Conservation (phyloP, 2,888 invertebrate species). For the Athalia circularis region DNA sequence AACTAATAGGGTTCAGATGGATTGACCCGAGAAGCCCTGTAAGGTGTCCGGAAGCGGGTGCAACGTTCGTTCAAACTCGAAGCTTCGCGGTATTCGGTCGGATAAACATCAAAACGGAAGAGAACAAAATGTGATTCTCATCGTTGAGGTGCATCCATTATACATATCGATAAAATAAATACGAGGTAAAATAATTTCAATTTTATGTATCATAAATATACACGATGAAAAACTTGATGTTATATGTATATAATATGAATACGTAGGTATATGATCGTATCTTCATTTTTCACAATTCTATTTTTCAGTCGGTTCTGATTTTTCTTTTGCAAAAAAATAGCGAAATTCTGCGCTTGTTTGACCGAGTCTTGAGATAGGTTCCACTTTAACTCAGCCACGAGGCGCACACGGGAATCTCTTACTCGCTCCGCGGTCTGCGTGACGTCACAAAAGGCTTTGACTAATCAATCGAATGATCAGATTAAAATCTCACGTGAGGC, state of each 20-base stretch:
- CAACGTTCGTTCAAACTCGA: conserved; percentile 34
- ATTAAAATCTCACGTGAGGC: conserved; percentile 63
- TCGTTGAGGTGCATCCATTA: too few relatives aligned
- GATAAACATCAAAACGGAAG: background rate
- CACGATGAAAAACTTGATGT: too few relatives aligned
- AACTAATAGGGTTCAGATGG: conserved; percentile 66
- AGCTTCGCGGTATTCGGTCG: conserved; percentile 4
- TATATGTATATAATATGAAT: too few relatives aligned
- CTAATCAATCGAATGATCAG: conserved; percentile 68
- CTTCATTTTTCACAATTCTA: too few relatives aligned
- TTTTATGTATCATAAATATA: too few relatives aligned
- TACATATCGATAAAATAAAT: too few relatives aligned
- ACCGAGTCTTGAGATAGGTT: conserved; percentile 31
- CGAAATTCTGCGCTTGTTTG: conserved; percentile 5
- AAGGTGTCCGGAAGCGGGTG: conserved; percentile 21
- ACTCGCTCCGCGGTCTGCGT: conserved; percentile 44
- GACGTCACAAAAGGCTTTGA: conserved; percentile 66
- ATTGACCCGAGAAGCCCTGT: conserved; percentile 67
- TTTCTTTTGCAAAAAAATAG: conserved; percentile 5
- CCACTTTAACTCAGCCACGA: conserved; percentile 22
- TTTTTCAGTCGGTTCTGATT: background rate
- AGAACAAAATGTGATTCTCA: background rate
- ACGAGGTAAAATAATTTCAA: too few relatives aligned
- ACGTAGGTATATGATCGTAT: too few relatives aligned
- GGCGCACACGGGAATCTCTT: conserved; percentile 28